Evolutionary conservation across 2,888 invertebrate genomes (phyloP).

Genomic region (Tryphoninae sp.): DNA sequence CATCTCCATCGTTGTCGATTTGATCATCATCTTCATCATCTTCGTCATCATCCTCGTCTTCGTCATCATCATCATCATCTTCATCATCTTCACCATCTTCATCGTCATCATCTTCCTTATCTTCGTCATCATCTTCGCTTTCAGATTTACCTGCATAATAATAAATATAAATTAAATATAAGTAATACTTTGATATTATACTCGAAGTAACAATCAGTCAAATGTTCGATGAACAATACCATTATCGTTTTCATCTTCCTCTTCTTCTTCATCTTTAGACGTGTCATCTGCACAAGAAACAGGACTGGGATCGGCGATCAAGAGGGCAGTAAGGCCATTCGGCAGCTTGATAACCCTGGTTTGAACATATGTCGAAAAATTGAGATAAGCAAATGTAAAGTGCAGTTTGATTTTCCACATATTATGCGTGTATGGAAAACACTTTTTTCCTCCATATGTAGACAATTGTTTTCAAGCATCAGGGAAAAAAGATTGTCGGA

Average conservation of each 20-base stretch:
- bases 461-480: no score
- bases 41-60: slow-evolving; percentile 72
- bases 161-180: not conserved
- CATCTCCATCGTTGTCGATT: slow-evolving; percentile 68
- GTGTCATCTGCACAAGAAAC: slow-evolving; percentile 63
- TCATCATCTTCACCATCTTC: slow-evolving; percentile 60
- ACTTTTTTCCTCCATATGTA: no score
- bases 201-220: not conserved
- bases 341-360: slow-evolving; percentile 85
- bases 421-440: no score
- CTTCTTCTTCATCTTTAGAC: slow-evolving; percentile 24
- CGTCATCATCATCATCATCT: slow-evolving; percentile 69
- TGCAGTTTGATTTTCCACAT: not conserved
- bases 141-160: slow-evolving; percentile 49
- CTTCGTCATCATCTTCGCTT: slow-evolving; percentile 73
- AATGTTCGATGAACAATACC: slow-evolving; percentile 80
- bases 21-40: slow-evolving; percentile 63
- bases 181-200: not conserved
- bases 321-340: slow-evolving; percentile 88
- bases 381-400: not conserved
- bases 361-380: slow-evolving; percentile 28
- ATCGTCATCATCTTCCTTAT: slow-evolving; percentile 71
- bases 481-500: no score
- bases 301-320: slow-evolving; percentile 85
- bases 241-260: slow-evolving; percentile 76